Percentiles rank a stretch among this genome's conserved stretches.
Conservation (phyloP, 2,888 invertebrate species). For the Leucophenga maculata region DNA sequence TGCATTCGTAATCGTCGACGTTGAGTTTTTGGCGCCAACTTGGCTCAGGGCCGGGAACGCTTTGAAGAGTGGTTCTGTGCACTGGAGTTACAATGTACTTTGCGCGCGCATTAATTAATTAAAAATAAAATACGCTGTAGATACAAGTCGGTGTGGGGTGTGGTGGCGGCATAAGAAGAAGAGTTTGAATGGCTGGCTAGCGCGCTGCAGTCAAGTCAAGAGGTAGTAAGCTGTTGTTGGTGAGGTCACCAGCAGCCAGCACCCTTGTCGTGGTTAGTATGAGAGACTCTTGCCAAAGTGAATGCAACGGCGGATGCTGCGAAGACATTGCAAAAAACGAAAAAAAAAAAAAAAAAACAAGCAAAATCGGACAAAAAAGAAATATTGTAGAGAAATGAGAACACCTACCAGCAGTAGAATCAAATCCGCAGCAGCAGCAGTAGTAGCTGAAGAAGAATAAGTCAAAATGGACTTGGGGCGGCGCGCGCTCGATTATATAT, state of each 20-base stretch:
- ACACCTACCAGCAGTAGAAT: slow-evolving; percentile 24
- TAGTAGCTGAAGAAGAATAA: slow-evolving; percentile 22
- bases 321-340: slow-evolving; percentile 65
- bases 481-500: neutral
- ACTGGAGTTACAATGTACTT: slow-evolving; percentile 60
- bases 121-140: slow-evolving; percentile 66
- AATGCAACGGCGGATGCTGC: slow-evolving; percentile 66
- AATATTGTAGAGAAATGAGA: slow-evolving; percentile 28
- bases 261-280: neutral
- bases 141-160: too few relatives aligned
- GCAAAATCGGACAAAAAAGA: too few relatives aligned
- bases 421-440: slow-evolving; percentile 27
- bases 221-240: neutral
- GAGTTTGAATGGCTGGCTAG: slow-evolving; percentile 30
- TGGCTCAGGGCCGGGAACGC: slow-evolving; percentile 47
- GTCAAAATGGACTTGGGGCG: slow-evolving; percentile 31
- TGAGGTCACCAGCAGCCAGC: neutral
- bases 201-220: slow-evolving; percentile 16
- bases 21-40: slow-evolving; percentile 41
- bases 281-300: slow-evolving; percentile 39
- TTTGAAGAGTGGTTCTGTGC: neutral
- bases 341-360: slow-evolving; percentile 48
- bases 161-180: too few relatives aligned
- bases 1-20: slow-evolving; percentile 21
- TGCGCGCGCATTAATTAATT: slow-evolving; percentile 70